Evolutionary conservation across 2,797 vertebrate species (phyloP).

Genomic region (Prunella strophiata): DNA sequence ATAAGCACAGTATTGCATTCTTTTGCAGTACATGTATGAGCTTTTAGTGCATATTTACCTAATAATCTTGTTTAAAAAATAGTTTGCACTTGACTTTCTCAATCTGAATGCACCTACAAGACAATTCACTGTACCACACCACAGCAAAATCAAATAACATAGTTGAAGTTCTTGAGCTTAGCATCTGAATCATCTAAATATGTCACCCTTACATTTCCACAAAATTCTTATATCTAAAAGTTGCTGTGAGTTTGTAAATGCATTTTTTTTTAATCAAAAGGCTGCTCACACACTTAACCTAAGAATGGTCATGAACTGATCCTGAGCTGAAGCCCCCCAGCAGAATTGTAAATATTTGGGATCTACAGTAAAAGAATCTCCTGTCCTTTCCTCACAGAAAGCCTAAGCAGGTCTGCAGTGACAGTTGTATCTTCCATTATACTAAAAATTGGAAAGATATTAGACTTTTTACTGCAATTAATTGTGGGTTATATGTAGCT

Average conservation of each 20-base stretch:
- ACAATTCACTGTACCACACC: neutral
- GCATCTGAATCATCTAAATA: neutral
- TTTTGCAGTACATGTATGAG: neutral
- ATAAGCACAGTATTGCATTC: neutral
- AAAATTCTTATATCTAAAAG: neutral
- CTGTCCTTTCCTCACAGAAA: neutral
- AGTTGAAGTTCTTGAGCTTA: neutral
- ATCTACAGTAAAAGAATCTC: neutral
- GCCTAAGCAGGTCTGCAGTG: neutral
- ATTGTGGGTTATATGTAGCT: neutral
- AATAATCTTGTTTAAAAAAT: neutral
- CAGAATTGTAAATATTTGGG: neutral
- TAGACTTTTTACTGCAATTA: neutral
- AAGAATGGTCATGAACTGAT: neutral
- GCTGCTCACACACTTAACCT: neutral
- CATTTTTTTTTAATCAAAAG: neutral
- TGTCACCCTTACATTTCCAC: neutral
- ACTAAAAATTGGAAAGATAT: neutral
- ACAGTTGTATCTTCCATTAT: rapidly evolving
- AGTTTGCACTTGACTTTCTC: neutral
- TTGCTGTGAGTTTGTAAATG: neutral
- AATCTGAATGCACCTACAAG: neutral
- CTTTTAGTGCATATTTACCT: neutral
- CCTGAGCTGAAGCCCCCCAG: neutral
- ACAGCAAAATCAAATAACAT: neutral